Conservation (phyloP, 2,888 invertebrate species). For the Melanotus villosus region DNA sequence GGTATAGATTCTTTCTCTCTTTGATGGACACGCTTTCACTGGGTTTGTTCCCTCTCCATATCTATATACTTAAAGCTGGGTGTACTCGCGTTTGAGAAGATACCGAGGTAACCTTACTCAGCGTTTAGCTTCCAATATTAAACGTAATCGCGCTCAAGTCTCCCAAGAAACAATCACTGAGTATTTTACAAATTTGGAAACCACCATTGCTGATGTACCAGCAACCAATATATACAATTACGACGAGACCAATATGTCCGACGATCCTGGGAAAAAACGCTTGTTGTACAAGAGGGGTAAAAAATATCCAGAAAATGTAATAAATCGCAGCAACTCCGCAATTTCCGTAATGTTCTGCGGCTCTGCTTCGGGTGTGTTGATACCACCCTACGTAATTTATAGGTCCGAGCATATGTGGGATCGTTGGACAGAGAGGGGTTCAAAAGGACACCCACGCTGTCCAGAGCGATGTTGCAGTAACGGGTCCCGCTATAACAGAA, state of each 20-base stretch:
- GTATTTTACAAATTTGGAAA: slow-evolving; percentile 47
- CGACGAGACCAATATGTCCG: slow-evolving; percentile 41
- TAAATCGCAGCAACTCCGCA: slow-evolving; percentile 49
- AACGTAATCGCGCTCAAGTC: slow-evolving; percentile 33
- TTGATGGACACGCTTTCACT: no score
- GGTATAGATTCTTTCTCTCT: no score
- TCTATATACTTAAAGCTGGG: no score
- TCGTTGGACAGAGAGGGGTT: slow-evolving; percentile 59
- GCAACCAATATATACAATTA: slow-evolving; percentile 30
- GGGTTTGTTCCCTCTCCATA: no score
- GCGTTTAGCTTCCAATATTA: slow-evolving; percentile 31
- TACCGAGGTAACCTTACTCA: neutral
- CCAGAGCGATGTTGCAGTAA: neutral
- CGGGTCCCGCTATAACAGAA: neutral
- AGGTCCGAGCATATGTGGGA: slow-evolving; percentile 57
- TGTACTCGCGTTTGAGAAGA: no score
- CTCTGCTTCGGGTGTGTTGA: slow-evolving; percentile 55
- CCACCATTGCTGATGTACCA: slow-evolving; percentile 40
- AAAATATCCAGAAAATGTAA: slow-evolving; percentile 50
- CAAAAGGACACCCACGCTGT: slow-evolving; percentile 55
- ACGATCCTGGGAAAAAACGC: slow-evolving; percentile 45
- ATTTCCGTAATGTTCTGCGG: slow-evolving; percentile 59
- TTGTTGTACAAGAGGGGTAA: slow-evolving; percentile 42
- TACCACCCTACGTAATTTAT: slow-evolving; percentile 59
- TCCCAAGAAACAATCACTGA: slow-evolving; percentile 40